phyloP scores from a whole-genome alignment of 2,797 vertebrate species.

The Spheniscus humboldti region DNA sequence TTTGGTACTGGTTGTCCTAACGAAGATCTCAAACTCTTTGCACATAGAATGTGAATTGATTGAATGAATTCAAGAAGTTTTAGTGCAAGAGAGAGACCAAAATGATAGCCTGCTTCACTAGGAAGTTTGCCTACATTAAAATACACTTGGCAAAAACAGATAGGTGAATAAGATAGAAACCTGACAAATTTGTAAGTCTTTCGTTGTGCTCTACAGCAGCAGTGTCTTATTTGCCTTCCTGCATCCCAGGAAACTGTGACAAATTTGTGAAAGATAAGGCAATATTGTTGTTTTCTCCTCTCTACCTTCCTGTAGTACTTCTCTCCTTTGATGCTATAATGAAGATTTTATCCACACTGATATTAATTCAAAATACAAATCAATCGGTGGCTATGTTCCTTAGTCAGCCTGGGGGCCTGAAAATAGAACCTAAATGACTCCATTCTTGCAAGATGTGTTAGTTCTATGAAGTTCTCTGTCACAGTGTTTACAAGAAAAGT shows the following conservation, averaged over 20 bases:
- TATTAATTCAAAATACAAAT: conserved; percentile 14
- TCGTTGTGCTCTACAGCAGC: neutral
- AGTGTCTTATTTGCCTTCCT: neutral
- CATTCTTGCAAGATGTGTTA: neutral
- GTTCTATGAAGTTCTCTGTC: neutral
- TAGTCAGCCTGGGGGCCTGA: neutral
- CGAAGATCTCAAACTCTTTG: neutral
- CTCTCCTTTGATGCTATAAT: neutral
- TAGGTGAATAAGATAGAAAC: neutral
- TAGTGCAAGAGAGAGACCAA: neutral
- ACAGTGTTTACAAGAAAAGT: conserved; percentile 11
- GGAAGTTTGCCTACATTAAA: neutral
- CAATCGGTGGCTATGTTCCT: neutral
- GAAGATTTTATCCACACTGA: neutral
- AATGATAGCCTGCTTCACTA: neutral
- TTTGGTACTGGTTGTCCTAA: neutral
- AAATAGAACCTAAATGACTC: neutral
- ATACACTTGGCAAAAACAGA: neutral
- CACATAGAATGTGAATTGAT: neutral
- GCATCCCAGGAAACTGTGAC: neutral
- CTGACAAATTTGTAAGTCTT: neutral
- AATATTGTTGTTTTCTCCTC: neutral
- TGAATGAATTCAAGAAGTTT: neutral
- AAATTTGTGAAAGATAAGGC: neutral
- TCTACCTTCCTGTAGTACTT: neutral